Percentiles rank a stretch among this genome's conserved stretches.
These are phyloP conservation scores for Clinocottus analis DNA, from an alignment of 2,113 vertebrate species.

Conservation along the genomic window DNA sequence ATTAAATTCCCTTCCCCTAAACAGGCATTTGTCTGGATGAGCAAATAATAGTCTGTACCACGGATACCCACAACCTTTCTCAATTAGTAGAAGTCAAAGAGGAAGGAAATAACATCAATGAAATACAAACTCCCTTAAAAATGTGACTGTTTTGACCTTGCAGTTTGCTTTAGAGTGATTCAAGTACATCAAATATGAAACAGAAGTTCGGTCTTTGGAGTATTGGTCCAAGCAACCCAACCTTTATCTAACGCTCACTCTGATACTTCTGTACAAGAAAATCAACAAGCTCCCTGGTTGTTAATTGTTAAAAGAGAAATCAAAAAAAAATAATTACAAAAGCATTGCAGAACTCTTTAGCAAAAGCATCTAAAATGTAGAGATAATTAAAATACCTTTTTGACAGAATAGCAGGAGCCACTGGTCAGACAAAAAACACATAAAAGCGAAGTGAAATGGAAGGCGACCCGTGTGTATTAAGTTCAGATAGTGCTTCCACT, in stretches of 20 bases:
- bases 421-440: conserved; percentile 32
- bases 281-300: conserved; percentile 44
- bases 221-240: conserved; percentile 67
- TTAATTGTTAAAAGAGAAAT: conserved; percentile 52
- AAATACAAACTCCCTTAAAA: conserved; percentile 57
- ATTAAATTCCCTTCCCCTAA: conserved; percentile 15
- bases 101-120: conserved; percentile 37
- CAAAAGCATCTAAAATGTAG: conserved; percentile 72
- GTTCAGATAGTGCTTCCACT: conserved; percentile 58
- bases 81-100: conserved; percentile 42
- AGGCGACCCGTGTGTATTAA: conserved; percentile 48
- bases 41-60: conserved; percentile 30
- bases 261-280: conserved; percentile 69
- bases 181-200: conserved; percentile 60
- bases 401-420: conserved; percentile 46
- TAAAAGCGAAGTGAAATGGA: conserved; percentile 57
- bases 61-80: conserved; percentile 20
- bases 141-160: conserved; percentile 48
- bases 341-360: conserved; percentile 48
- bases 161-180: conserved; percentile 51
- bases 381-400: conserved; percentile 68
- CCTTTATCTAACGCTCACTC: conserved; percentile 68
- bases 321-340: conserved; percentile 41
- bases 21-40: conserved; percentile 39
- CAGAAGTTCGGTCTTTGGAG: conserved; percentile 66